Percentiles rank a stretch among this genome's conserved stretches.
Evolutionary conservation across 92 coral and sea anemone genomes (phyloP).

Genomic region (Epizoanthus illoricatus): DNA sequence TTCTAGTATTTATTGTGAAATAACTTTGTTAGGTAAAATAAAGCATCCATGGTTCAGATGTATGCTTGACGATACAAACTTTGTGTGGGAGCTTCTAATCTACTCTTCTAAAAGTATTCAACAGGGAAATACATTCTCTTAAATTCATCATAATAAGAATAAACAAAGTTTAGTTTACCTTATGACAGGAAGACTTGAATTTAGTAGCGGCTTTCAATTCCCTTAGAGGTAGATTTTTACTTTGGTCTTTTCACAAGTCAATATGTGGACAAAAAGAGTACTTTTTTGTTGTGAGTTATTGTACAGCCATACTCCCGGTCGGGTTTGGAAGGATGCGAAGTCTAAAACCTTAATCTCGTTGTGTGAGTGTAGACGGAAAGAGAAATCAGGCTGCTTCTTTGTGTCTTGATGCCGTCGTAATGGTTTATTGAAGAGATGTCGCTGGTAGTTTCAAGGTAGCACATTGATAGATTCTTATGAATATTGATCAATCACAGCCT

Average conservation of each 20-base stretch:
- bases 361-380: slow-evolving; percentile 9
- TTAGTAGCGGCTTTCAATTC: slow-evolving; percentile 40
- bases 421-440: slow-evolving; percentile 22
- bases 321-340: background rate
- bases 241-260: background rate
- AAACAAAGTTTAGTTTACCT: slow-evolving; percentile 13
- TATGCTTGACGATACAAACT: too few relatives aligned
- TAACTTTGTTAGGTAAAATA: too few relatives aligned
- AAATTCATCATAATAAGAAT: background rate
- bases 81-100: background rate
- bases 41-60: too few relatives aligned
- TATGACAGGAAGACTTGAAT: background rate
- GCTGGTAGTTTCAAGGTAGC: slow-evolving; percentile 36
- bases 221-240: background rate
- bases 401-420: slow-evolving; percentile 8
- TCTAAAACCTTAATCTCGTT: background rate
- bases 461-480: slow-evolving; percentile 23
- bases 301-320: background rate
- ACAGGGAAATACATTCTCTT: background rate
- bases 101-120: background rate
- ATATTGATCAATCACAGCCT: slow-evolving; percentile 24
- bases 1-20: too few relatives aligned
- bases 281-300: background rate
- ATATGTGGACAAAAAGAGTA: background rate
- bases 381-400: background rate